Conservation (phyloP, 2,888 invertebrate genomes). For the Macrophya alboannulata region DNA sequence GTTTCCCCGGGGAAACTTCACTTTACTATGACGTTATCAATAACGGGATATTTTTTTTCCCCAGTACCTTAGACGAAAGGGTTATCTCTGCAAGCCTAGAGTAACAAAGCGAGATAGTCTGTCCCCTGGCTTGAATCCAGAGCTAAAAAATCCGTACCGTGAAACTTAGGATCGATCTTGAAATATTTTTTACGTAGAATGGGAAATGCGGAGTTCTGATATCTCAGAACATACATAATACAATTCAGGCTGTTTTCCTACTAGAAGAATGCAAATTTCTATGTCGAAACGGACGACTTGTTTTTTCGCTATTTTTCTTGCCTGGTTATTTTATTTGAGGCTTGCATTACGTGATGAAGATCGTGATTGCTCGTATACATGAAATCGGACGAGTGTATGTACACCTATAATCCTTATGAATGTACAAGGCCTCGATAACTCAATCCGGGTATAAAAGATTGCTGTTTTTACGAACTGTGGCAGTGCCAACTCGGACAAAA, state of each 20-base stretch:
- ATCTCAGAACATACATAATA: neutral
- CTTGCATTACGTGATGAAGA: constrained; percentile 10
- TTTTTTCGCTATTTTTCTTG: neutral
- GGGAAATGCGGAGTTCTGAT: neutral
- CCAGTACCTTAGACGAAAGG: neutral
- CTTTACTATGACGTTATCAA: constrained; percentile 30
- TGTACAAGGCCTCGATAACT: constrained; percentile 39
- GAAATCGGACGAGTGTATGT: neutral
- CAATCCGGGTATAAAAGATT: constrained; percentile 12
- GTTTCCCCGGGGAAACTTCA: constrained; percentile 9
- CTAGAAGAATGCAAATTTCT: neutral
- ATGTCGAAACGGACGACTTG: neutral
- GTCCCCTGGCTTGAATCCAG: neutral
- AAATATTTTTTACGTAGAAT: neutral
- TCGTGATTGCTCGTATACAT: neutral
- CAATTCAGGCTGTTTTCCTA: neutral
- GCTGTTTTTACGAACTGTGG: constrained; percentile 29
- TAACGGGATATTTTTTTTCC: neutral
- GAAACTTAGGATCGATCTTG: neutral
- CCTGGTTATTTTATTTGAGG: neutral
- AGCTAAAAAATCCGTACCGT: neutral
- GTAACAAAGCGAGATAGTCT: neutral
- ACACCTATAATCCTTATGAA: neutral
- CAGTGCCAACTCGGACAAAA: constrained; percentile 13
- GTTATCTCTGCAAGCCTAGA: neutral